Base-by-base conservation (phyloP, 2,113 vertebrate species). In the Aptenodytes patagonicus region DNA sequence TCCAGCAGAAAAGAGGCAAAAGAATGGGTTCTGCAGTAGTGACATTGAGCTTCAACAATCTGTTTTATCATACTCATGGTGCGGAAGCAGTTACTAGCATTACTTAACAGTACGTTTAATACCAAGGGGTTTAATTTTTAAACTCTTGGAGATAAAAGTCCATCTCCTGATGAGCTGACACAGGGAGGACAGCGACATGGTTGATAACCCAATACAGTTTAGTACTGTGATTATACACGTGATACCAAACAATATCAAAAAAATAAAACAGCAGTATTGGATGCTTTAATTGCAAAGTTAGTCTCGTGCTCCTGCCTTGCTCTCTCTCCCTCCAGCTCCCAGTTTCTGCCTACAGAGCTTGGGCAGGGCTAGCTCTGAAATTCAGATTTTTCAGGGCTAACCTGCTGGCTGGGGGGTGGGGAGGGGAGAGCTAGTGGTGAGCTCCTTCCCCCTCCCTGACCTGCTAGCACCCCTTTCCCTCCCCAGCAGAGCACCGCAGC, bases 101-200 rank as follows among this genome's bases (percentile, higher is more conserved):
- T 83, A 58, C 32, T 85, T 87, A 29, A 29, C 24, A 83, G 36
- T 10, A 71, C 5, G 3, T 58, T 93, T 70, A 77, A 88, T 85
- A 58, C 8, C 17, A 83, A 77, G 7, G 8, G 21, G 9, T 11
- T 61, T 64, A 44, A 52, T 60, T 83, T 75, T 72, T 55, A 57
- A 92, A 83, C 34, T 82, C 29, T 18, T 17, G 10, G 29, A 82
- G 44, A 83, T 11, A 18, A 2, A 84, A 82, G 52, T 29, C 70
- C 40, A 69, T 10, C 36, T 76, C 18, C 58, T 36, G 40, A 83
- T 90, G 9, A 84, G 29, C 24, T 82, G 57, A 87, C 29, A 42
- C 8, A 22, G n/a, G 14, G 22, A 87, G 11, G 11, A 69, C 42
- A 51, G 28, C 0, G 0, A 61, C 13, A 38, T 0, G 0, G 17